Evolutionary conservation across 2,113 vertebrate genomes (phyloP), one percentile per base, ranked within the genome.

Genomic region (Sakesphorus luctuosus): DNA sequence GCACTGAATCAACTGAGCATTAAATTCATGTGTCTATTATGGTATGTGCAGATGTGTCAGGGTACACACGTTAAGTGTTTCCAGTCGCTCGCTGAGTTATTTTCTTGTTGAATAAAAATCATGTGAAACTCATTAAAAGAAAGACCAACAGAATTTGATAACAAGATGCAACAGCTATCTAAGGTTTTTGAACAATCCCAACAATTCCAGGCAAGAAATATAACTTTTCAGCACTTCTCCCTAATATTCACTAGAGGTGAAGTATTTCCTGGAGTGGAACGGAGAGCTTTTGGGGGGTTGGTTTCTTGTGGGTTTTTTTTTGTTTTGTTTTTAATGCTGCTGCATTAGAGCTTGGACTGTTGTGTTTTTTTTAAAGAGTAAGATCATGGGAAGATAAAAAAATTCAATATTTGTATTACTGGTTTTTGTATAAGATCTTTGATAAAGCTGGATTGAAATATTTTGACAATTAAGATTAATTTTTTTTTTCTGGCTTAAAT

Each of bases 21-120:
- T 94, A 94, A 93, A 95, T 95, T 96, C 94, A 96, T 96, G 88
- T 97, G 96, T 96, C 95, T 94, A 26, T 85, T 95, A 90, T 40
- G 94, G 94, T 78, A 91, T 85, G 93, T 53, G 67, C 94, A 94
- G 91, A 94, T 94, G 93, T 92, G 83, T 97, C 95, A 90, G 94
- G 62, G 87, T 65, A 80, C 82, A 82, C 87, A 90, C 62, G 38
- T 91, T 93, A 97, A 96, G 72, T 90, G 87, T 84, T 96, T 96
- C 92, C 93, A 96, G 89, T 94, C 1, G 3, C 81, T 91, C 84
- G 4, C 82, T 61, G 73, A 81, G 68, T 92, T 89, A 84, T 90
- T 95, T 92, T 93, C 84, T 87, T 75, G 84, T 68, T 92, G 90
- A 95, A 84, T 28, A 92, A 94, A 93, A 93, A 78, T 92, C 90